These are phyloP conservation scores for Megalops cyprinoides DNA, from an alignment of 2,797 vertebrate species.

Conservation along the genomic window DNA sequence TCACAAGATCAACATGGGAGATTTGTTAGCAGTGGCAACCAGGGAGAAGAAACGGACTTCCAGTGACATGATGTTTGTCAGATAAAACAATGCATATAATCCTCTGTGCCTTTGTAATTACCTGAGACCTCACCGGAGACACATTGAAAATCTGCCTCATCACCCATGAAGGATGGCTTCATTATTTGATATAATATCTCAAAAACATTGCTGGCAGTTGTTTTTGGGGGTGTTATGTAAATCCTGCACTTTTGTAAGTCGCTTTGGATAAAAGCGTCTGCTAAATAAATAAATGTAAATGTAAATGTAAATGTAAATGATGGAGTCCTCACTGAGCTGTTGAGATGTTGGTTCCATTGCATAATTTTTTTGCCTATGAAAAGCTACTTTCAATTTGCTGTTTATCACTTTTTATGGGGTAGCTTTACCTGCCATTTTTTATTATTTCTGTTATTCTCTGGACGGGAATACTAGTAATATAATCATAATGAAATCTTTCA, in stretches of 20 bases:
- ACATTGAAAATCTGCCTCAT: background rate
- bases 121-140: background rate
- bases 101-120: background rate
- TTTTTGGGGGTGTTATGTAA: background rate
- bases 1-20: background rate
- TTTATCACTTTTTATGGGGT: background rate
- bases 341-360: no score
- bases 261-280: no score
- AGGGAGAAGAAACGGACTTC: background rate
- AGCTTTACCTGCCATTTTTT: background rate
- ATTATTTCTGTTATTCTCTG: background rate
- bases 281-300: no score
- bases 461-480: background rate
- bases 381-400: constrained; percentile 1
- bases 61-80: background rate
- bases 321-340: no score
- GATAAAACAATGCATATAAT: background rate
- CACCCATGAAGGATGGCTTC: background rate
- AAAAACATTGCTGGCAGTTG: background rate
- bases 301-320: no score
- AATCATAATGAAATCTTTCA: constrained; percentile 15
- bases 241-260: no score
- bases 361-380: background rate
- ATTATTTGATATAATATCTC: background rate
- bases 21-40: background rate